Conservation (phyloP, 2,888 invertebrate genomes). For the Chrysolina americana region DNA sequence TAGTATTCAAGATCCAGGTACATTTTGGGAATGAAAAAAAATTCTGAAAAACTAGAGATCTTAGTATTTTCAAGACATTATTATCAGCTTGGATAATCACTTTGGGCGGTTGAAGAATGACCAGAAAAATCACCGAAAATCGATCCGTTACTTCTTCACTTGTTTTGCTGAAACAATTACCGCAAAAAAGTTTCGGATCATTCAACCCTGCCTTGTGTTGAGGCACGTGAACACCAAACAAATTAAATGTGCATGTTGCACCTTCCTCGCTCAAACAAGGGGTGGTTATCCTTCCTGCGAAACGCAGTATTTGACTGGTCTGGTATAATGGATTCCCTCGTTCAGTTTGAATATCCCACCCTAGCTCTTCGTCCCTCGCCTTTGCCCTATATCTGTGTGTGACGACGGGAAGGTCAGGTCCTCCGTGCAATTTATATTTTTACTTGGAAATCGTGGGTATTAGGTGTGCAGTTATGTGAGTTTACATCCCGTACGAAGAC, state of each 20-base stretch:
- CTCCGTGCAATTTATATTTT: constrained; percentile 40
- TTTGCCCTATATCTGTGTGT: constrained; percentile 45
- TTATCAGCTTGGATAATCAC: too few species aligned
- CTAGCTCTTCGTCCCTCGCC: constrained; percentile 44
- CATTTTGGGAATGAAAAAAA: too few species aligned
- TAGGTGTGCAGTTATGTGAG: constrained; percentile 36
- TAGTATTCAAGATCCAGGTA: too few species aligned
- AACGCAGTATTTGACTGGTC: constrained; percentile 39
- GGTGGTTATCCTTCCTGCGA: constrained; percentile 7
- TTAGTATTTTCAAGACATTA: too few species aligned
- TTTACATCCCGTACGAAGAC: constrained; percentile 1
- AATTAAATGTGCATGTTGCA: constrained; percentile 22
- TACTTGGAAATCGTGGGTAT: constrained; percentile 25
- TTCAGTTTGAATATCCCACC: constrained; percentile 52
- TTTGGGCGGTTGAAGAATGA: too few species aligned
- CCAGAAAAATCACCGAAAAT: too few species aligned
- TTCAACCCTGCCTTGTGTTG: constrained; percentile 12
- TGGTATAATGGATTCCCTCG: constrained; percentile 50
- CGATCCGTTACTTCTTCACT: neutral
- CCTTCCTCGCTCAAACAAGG: constrained; percentile 8
- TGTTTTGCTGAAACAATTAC: neutral
- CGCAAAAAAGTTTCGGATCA: constrained; percentile 3
- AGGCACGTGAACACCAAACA: constrained; percentile 16
- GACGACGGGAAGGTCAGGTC: constrained; percentile 51
- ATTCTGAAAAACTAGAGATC: too few species aligned